Base-by-base conservation (phyloP, 2,113 vertebrate genomes). In the Choloepus hoffmanni region DNA sequence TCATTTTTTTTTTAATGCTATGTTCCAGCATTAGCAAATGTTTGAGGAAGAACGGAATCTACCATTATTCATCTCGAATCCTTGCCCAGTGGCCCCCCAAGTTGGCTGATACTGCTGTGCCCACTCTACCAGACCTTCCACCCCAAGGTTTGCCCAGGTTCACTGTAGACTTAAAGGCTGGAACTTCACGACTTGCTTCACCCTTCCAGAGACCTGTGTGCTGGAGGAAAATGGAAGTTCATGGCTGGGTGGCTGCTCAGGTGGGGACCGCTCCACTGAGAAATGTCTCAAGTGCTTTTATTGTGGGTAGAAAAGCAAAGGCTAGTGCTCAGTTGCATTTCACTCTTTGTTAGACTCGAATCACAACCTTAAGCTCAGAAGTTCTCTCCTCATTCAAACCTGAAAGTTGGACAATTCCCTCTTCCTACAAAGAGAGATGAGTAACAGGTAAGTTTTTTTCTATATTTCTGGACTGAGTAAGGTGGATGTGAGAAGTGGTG, bases 31-130 rank as follows among this genome's bases (percentile, higher is more conserved):
- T 6, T 82, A 63, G 16, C 58, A 79, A 36, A 13, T 62, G 77
- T 50, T 45, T 84, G 23, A 8, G 53, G 68, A 73, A 92, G 21
- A 53, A 68, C 3, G 9, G 4, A 68, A 23, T 33, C 50, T 72
- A 45, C 48, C 40, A 43, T 45, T 21, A 30, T 26, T 7, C 7
- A 14, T 83, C 43, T 33, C 26, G 43, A 55, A 45, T 5, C 24
- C 53, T 48, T 15, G 60, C 11, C 30, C 18, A 6, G 8, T 11
- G 13, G 7, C 9, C 2, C 24, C 18, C 14, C 0, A 0, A 50
- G 24, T 10, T 33, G 68, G n/a, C 33, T 1, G 1, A 8, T 3
- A 36, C 58, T 55, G 23, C 18, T 12, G 21, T 8, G 7, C 1
- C 21, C 24, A 63, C 40, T 19, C 11, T 50, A 23, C 24, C 23